These are phyloP conservation scores for cattle (Bos taurus) DNA, from an alignment of 2,113 vertebrate species.

Conservation along the genomic window ARS-UCD2.0 NC_037352.1:32185001-32185500, in stretches of 20 bases:
- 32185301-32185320: background rate
- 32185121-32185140: background rate
- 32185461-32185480: background rate
- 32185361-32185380: background rate
- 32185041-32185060: accelerated
- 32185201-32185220: background rate
- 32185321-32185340: background rate
- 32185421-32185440: background rate
- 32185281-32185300: background rate
- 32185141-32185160: background rate
- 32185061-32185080: background rate
- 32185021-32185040: background rate
- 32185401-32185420: background rate
- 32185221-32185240: background rate
- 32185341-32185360: background rate
- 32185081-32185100: background rate
- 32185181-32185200: background rate
- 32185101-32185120: background rate
- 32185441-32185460: background rate
- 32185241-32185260: background rate
- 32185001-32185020: background rate
- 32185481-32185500: background rate
- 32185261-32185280: background rate
- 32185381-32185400: background rate
- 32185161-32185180: background rate